Base-by-base conservation (phyloP, 2,113 vertebrate genomes). In the Aptenodytes patagonicus region DNA sequence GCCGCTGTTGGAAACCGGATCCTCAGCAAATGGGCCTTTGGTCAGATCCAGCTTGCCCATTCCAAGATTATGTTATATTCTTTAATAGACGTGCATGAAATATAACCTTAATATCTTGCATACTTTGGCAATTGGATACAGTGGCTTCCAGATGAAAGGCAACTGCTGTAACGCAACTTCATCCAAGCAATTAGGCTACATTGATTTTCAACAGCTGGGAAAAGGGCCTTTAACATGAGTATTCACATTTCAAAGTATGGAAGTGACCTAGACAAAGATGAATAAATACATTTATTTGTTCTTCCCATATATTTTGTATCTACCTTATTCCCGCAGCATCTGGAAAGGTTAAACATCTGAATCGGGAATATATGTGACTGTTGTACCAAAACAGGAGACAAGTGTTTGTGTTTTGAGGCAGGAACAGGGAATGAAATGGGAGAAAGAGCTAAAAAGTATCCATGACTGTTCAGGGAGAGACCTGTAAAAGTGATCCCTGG, bases 201-300 rank as follows among this genome's bases (percentile, higher is more conserved):
- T 1, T 72, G 65, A 60, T 73, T 91, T 93, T 94, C 42, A 89
- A 80, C 96, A 96, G 73, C 78, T 87, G 89, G n/a, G 62, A 29
- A 85, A 62, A 94, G 62, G 34, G 42, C 32, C 22, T 73, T 71
- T 86, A 83, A 62, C 15, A n/a, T 1, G 1, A 60, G 26, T 29
- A 54, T 51, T 54, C 71, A 34, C 36, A 55, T 71, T 91, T 85
- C 54, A 88, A 66, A 87, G 20, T 34, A 62, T 0, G 92, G 61
- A 66, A 69, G 8, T 47, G 54, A 79, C 8, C 19, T 24, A 75
- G 40, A 51, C 31, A 77, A 78, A 91, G 17, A 83, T 8, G 17
- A 85, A 66, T 34, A 93, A 85, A 85, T 66, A n/a, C 4, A n/a
- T 20, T 44, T 71, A 72, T 40, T 89, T 72, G 40, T 80, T 68